Base-by-base conservation (phyloP, 1,140 invertebrate genomes). In the Pristionchus pacificus region DNA sequence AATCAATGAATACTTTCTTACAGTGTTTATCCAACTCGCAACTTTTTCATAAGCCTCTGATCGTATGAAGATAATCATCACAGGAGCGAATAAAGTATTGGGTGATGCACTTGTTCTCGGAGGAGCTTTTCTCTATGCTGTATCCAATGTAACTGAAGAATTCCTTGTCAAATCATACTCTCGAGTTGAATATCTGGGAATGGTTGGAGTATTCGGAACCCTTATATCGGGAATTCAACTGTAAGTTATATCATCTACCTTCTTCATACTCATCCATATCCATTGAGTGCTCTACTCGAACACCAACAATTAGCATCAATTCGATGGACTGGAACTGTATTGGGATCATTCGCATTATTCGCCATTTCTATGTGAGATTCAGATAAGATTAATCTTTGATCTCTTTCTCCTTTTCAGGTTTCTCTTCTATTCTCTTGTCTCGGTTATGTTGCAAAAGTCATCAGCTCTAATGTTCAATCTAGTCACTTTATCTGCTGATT, bases 91-190 rank as follows among this genome's bases (percentile, higher is more conserved):
- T 84, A 89, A 90, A 74, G 85, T 92, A 15, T 88, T 92, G 1
- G 92, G 92, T 25, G 92, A 93, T 82, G 89, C 93, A 88, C 85
- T 93, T 6, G 91, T 91, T 80, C 85, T 93, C 2, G 88, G 87
- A n/a, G 91, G 91, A 24, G 91, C 91, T 0, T 87, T 91, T 14
- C 85, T 93, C 0, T 92, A 91, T 84, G 91, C 91, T 1, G 85
- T 92, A 49, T 90, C 90, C 14, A 92, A 91, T 78, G 90, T 93
- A 0, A 87, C 91, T 1, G 89, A 93, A 86, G 92, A 94, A 84
- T 88, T 91, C 82, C 89, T 91, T 60, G 89, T 93, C 19, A 91
- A 92, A 84, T 90, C 88, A 25, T 90, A 90, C 70, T 89, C 91
- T 70, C 89, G 90, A 66, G 88, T 91, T 49, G 91, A 93, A 83